These are phyloP conservation scores for Eupristina koningsbergeri DNA, from an alignment of 1,140 invertebrate species.

Conservation along the genomic window DNA sequence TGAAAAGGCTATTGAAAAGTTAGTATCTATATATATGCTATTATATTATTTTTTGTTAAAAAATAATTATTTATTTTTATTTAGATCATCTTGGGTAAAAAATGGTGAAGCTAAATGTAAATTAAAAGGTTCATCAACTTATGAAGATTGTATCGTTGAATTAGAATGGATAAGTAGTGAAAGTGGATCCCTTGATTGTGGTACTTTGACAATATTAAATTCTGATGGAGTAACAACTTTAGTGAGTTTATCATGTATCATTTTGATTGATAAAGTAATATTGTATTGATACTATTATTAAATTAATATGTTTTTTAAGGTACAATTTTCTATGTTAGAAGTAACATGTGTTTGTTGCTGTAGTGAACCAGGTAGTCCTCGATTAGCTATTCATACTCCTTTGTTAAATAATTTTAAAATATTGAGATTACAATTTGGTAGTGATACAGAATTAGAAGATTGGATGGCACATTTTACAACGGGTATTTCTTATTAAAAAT, in stretches of 20 bases:
- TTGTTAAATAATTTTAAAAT: constrained; percentile 73
- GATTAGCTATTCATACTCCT: constrained; percentile 82
- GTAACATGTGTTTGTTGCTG: constrained; percentile 83
- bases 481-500: constrained; percentile 69
- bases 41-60: constrained; percentile 3
- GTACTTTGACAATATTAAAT: constrained; percentile 84
- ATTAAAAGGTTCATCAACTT: constrained; percentile 75
- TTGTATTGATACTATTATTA: background rate
- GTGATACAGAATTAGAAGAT: constrained; percentile 88
- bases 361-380: constrained; percentile 83
- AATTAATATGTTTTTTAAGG: constrained; percentile 61
- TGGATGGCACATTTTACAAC: constrained; percentile 86
- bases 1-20: constrained; percentile 84
- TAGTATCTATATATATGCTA: constrained; percentile 46
- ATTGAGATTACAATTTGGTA: constrained; percentile 82
- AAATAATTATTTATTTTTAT: constrained; percentile 8
- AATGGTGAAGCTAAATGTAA: constrained; percentile 82
- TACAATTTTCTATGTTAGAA: constrained; percentile 79
- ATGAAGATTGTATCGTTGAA: constrained; percentile 85
- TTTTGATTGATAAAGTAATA: constrained; percentile 32
- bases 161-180: constrained; percentile 83
- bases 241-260: constrained; percentile 67
- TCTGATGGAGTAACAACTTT: constrained; percentile 82
- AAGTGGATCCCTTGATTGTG: constrained; percentile 77
- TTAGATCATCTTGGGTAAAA: constrained; percentile 85